Evolutionary conservation across 1,140 invertebrate genomes (phyloP).

Genomic region (Homarus americanus): DNA sequence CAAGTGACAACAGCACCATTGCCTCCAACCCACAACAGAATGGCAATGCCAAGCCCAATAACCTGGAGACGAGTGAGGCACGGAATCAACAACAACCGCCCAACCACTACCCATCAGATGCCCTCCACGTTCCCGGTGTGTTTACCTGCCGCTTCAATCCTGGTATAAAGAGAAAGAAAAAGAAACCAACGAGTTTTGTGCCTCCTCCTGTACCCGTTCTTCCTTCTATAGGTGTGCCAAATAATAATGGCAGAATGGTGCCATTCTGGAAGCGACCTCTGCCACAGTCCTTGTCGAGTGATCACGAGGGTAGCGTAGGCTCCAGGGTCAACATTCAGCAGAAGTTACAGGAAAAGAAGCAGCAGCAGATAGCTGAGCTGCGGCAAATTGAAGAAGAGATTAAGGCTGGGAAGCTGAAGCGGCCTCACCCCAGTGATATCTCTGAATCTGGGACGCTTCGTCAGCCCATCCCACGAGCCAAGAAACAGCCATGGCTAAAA

Average conservation of each 20-base stretch:
- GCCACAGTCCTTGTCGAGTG: conserved; percentile 83
- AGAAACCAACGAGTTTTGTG: conserved; percentile 91
- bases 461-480: conserved; percentile 79
- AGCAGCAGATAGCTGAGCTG: conserved; percentile 90
- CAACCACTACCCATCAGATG: conserved; percentile 72
- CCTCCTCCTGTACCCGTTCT: conserved; percentile 83
- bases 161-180: conserved; percentile 88
- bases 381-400: conserved; percentile 85
- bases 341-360: conserved; percentile 92
- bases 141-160: conserved; percentile 94
- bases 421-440: conserved; percentile 79
- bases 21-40: conserved; percentile 63
- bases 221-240: conserved; percentile 71
- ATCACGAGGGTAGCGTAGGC: conserved; percentile 86
- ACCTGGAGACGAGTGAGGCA: conserved; percentile 42
- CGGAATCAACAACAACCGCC: conserved; percentile 38
- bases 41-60: conserved; percentile 59
- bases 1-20: conserved; percentile 71
- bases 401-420: conserved; percentile 87
- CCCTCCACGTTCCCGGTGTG: conserved; percentile 85
- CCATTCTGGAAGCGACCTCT: conserved; percentile 90
- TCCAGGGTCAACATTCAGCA: conserved; percentile 91
- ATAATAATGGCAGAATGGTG: conserved; percentile 76
- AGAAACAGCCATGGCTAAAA: conserved; percentile 81
- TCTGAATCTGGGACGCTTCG: conserved; percentile 77